Conservation (phyloP, 2,113 vertebrate species). For the Chloroceryle aenea region DNA sequence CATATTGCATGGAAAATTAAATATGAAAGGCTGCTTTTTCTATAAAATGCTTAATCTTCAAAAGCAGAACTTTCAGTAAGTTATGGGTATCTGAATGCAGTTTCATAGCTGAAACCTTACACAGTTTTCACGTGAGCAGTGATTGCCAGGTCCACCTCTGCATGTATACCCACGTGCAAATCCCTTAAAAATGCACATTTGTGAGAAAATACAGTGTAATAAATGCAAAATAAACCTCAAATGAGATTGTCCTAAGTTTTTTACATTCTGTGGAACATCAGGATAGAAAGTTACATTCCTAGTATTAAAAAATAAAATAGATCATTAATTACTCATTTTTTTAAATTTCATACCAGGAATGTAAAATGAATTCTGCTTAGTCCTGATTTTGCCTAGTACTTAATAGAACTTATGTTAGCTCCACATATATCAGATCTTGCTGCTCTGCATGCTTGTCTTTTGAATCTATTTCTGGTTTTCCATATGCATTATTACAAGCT, state of each 20-base stretch:
- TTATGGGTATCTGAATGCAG: neutral
- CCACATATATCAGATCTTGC: neutral
- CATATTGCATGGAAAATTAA: neutral
- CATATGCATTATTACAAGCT: neutral
- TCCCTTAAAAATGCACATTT: neutral
- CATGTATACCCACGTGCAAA: neutral
- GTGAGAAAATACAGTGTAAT: neutral
- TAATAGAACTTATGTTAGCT: neutral
- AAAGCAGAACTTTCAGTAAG: neutral
- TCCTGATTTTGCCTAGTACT: neutral
- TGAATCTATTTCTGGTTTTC: neutral
- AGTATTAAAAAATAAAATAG: neutral
- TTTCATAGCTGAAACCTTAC: rapidly evolving
- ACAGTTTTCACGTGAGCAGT: neutral
- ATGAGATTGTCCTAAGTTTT: neutral
- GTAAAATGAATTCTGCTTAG: neutral
- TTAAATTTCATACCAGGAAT: neutral
- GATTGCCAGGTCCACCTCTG: neutral
- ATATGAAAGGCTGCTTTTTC: neutral
- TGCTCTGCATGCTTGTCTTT: neutral
- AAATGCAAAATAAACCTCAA: neutral
- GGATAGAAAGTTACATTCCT: neutral
- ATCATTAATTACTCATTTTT: neutral
- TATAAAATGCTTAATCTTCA: neutral
- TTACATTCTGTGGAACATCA: neutral